Conservation (phyloP, 2,888 invertebrate species). For the Idaea straminata region DNA sequence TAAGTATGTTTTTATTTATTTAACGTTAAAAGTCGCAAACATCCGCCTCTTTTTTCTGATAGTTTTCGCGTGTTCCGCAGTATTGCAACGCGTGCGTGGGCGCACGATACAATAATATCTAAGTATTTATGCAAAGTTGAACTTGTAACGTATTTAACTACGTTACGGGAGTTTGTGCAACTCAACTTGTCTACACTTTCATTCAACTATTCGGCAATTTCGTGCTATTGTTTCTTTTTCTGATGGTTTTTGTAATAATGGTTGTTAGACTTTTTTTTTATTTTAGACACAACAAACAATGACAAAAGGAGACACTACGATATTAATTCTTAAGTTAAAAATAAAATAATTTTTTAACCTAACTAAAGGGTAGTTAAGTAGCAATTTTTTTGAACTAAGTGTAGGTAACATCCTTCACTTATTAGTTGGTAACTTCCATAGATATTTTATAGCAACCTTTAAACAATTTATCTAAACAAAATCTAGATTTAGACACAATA, state of each 20-base stretch:
- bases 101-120: slow-evolving; percentile 23
- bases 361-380: background rate
- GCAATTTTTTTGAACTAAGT: too few relatives aligned
- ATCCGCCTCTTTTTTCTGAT: background rate
- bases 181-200: background rate
- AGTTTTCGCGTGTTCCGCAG: background rate
- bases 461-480: background rate
- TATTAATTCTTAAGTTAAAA: background rate
- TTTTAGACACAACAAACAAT: background rate
- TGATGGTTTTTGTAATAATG: slow-evolving; percentile 10
- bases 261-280: background rate
- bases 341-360: background rate
- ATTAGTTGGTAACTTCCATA: too few relatives aligned
- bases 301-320: background rate
- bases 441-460: background rate
- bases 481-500: background rate
- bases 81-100: slow-evolving; percentile 12
- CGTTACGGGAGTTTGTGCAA: slow-evolving; percentile 20
- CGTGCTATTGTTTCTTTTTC: slow-evolving; percentile 30
- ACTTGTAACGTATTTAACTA: slow-evolving; percentile 25
- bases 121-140: slow-evolving; percentile 27
- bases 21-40: background rate
- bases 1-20: background rate
- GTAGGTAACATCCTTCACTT: too few relatives aligned
- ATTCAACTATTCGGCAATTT: slow-evolving; percentile 23